Base-by-base conservation (phyloP, 2,797 vertebrate genomes). In the Clarias fuscus region DNA sequence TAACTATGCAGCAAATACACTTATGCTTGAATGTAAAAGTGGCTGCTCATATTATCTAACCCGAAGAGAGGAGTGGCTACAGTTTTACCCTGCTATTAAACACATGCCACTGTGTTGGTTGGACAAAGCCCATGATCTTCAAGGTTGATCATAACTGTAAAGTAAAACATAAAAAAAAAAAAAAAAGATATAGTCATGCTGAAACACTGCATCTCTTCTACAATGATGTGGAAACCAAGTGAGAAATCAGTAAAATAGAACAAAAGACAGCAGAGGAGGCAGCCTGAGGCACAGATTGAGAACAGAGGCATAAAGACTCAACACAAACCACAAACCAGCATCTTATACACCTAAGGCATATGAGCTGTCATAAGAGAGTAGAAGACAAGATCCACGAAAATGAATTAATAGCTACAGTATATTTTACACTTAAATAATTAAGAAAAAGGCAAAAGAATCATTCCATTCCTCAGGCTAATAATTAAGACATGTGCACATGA, bases 221-320 rank as follows among this genome's bases (percentile, higher is more conserved):
- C 78, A 84, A 48, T 53, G 64, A 77, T 81, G 30, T 82, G 59
- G 67, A 43, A 70, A 81, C 68, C 68, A 64, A 77, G 68, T 84
- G 33, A 83, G 65, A 86, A 89, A 84, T 87, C 30, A 88, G 73
- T 58, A 84, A 75, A 80, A 53, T 18, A 75, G 77, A 48, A 82
- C 80, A 85, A 85, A 75, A 84, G 77, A 61, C 64, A 77, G 59
- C 72, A 61, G 83, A 87, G 58, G 22, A 84, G 58, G 78, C 43
- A 83, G 77, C 70, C 68, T 17, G 40, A 70, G 84, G 87, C 82
- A 86, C 86, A 90, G 84, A 89, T 81, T 80, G 73, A 78, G 64
- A 86, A 82, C 62, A 88, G 59, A 82, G 43, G 37, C 43, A 84
- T 81, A 30, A 67, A 84, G 20, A 73, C 77, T 30, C 27, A 82